Evolutionary conservation across 2,888 invertebrate species (phyloP), one percentile per base, ranked within the genome.

Genomic region (Lycaena phlaeas): DNA sequence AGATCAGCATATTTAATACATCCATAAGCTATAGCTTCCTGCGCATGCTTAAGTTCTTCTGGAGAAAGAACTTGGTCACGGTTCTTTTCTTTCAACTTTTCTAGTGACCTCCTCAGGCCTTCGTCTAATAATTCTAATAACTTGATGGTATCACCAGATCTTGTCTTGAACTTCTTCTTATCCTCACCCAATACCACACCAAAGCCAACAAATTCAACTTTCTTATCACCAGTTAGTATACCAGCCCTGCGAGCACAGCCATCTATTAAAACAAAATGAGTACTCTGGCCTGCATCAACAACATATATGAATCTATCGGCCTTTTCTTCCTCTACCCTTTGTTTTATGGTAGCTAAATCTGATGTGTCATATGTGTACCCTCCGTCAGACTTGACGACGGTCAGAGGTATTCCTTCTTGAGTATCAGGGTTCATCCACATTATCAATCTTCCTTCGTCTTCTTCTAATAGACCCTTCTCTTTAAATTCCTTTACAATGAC

Each of bases 1-100:
- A 99, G 87, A 85, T 99, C 99, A 3, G 98, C 93, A 72, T 99
- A 99, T 70, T 98, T 99, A 42, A 99, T 97, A 66, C 99, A 99
- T 3, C 98, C 97, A 70, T 97, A 98, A 0, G 98, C 98, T 1
- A 99, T 90, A 0, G 97, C 92, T 78, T 95, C 92, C 71, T 95
- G 93, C 0, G 97, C 97, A 36, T 82, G 75, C 56, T 88, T 88
- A 22, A 98, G 70, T 71, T 98, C 97, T 50, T 93, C 91, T 1
- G 88, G 73, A 0, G 90, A 91, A 36, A 98, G 79, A 38, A 93
- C 91, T 69, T 94, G 90, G 53, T 97, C 92, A 29, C 97, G 86
- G 39, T 89, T 94, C 60, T 97, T 97, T 59, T 97, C 96, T 43
- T 88, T 81, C 3, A 98, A 82, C 68, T 95, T 97, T 27, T 92